Conservation (phyloP, 35 echinoderm and acorn worm genomes). For the Lytechinus pictus region DNA sequence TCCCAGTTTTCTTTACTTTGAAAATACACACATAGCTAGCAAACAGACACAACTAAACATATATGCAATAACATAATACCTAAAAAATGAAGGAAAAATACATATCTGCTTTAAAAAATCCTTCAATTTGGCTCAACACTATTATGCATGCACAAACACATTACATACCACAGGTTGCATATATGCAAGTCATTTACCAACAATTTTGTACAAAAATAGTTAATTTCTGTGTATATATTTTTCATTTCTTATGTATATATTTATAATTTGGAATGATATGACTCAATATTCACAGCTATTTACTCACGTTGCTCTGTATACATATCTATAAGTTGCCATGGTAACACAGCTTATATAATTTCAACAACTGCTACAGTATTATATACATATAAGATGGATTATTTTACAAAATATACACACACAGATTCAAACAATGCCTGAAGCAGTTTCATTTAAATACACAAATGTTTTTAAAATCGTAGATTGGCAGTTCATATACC, state of each 20-base stretch:
- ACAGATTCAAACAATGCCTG: not conserved
- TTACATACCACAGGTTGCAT: not conserved
- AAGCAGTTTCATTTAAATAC: not conserved
- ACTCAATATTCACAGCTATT: slow-evolving; percentile 4
- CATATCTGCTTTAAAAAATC: not conserved
- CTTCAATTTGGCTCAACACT: not conserved
- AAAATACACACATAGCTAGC: not conserved
- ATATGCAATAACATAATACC: not conserved
- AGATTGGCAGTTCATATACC: not conserved
- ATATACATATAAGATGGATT: not conserved
- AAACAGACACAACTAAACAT: not conserved
- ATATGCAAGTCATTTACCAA: not conserved
- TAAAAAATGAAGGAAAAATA: not conserved
- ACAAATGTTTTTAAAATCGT: not conserved
- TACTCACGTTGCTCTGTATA: not conserved
- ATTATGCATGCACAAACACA: not conserved
- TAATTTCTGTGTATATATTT: not conserved
- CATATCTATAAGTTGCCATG: not conserved
- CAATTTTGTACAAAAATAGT: slow-evolving; percentile 14
- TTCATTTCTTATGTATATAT: not conserved
- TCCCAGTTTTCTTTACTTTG: not conserved
- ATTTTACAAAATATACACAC: not conserved
- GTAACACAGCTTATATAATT: not conserved
- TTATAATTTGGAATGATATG: slow-evolving; percentile 4
- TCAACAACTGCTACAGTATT: not conserved